These are phyloP conservation scores for Rhinogobio ventralis DNA, from an alignment of 2,797 vertebrate genomes.

Conservation along the genomic window DNA sequence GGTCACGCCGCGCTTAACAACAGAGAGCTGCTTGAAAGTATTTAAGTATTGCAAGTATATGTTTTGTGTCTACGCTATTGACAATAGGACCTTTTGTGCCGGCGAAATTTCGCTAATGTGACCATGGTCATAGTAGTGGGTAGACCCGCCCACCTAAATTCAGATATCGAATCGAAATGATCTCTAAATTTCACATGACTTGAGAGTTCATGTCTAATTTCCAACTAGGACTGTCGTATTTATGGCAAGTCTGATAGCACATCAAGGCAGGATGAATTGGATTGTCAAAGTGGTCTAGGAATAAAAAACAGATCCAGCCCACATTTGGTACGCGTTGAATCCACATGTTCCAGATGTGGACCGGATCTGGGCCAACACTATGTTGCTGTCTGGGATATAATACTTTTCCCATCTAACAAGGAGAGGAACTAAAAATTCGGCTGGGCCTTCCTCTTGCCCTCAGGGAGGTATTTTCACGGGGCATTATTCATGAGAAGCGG, in stretches of 20 bases:
- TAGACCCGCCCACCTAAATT: not conserved
- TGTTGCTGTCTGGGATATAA: not conserved
- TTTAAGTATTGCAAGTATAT: too few species aligned
- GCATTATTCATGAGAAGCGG: slow-evolving; percentile 18
- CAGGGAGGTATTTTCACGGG: not conserved
- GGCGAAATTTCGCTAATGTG: not conserved
- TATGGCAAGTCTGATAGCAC: not conserved
- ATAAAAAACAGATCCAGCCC: not conserved
- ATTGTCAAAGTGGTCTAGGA: not conserved
- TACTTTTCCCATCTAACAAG: not conserved
- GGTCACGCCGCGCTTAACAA: too few species aligned
- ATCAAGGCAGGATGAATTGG: not conserved
- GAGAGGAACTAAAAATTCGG: not conserved
- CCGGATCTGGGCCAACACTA: too few species aligned
- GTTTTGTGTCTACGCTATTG: too few species aligned
- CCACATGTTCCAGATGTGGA: too few species aligned
- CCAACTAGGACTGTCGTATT: not conserved
- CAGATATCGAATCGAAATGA: too few species aligned
- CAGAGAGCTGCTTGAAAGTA: too few species aligned
- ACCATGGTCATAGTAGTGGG: not conserved
- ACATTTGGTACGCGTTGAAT: too few species aligned
- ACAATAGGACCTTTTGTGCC: not conserved
- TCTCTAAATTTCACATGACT: not conserved
- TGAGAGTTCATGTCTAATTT: not conserved
- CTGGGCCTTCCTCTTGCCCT: not conserved